Base-by-base conservation (phyloP, 2,888 invertebrate genomes). In the Metacarcinus magister region DNA sequence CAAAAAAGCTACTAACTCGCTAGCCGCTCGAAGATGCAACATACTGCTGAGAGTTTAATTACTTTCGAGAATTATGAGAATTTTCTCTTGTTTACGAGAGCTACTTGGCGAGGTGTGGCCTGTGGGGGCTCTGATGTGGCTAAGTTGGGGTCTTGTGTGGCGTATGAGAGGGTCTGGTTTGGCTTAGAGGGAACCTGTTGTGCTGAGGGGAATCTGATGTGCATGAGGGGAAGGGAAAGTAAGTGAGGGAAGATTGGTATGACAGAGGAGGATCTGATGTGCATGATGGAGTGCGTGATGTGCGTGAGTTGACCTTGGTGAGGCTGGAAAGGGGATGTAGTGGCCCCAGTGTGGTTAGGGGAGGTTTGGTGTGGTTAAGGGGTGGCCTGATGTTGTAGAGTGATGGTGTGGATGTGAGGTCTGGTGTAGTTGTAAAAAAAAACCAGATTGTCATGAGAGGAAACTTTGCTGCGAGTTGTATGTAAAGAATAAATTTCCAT, bases 11-110 rank as follows among this genome's bases (percentile, higher is more conserved):
- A 10, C 32, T 28, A 82, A 82, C 82, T 82, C 82, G 82, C 82
- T 82, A 32, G 23, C 82, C 32, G 82, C 82, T 32, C 28, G 82
- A 82, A 32, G 82, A 82, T 82, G 82, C 82, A 82, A 82, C 82
- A 82, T 82, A 82, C 82, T 82, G 82, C 82, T 82, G 32, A 10
- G 82, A 82, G 82, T 82, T 82, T 82, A 82, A 82, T 82, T 82
- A 82, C 82, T 82, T 82, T 82, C 82, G 82, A 82, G 82, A 82
- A 82, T 82, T 82, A 82, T 28, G 82, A 32, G 82, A 82, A 82
- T 82, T 82, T 82, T 82, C 32, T 82, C 82, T 48, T 48, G 44
- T 44, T 91, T 44, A 46, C 91, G 44, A 48, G 91, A 16, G 23
- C n/a, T 91, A 10, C 28, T 32, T 91, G 91, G 91, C n/a, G 13